Evolutionary conservation across 1,140 invertebrate genomes (phyloP).

Genomic region (Heliothis virescens): DNA sequence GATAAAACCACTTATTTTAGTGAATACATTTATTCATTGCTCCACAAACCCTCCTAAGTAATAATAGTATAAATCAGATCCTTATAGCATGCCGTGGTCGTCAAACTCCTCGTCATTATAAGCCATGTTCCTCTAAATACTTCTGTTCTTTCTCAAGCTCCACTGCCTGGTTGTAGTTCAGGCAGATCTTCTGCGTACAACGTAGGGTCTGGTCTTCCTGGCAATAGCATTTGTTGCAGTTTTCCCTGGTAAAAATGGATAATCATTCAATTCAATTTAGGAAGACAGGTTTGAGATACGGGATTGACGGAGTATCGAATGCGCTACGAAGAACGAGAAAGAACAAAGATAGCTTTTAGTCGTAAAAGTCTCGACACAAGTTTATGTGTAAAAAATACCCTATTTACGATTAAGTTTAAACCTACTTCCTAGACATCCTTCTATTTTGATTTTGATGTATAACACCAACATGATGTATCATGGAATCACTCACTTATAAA

Average conservation of each 20-base stretch:
- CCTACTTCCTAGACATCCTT: too few species aligned
- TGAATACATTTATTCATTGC: constrained; percentile 32
- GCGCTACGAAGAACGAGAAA: too few species aligned
- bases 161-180: constrained; percentile 59
- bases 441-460: too few species aligned
- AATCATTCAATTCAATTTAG: not conserved
- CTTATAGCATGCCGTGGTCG: not conserved
- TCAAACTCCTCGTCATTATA: constrained; percentile 53
- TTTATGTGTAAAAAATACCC: not conserved
- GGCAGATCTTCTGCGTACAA: constrained; percentile 71
- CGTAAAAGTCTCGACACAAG: not conserved
- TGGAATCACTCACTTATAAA: constrained; percentile 50
- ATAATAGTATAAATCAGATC: not conserved
- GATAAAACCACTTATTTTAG: not conserved
- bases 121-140: constrained; percentile 62
- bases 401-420: too few species aligned
- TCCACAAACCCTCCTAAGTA: not conserved
- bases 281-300: not conserved
- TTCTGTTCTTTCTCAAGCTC: constrained; percentile 57
- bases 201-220: constrained; percentile 62
- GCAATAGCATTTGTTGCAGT: constrained; percentile 77
- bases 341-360: not conserved
- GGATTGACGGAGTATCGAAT: too few species aligned
- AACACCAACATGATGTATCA: too few species aligned
- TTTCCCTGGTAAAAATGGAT: constrained; percentile 54